Percentiles rank a stretch among this genome's conserved stretches.
Evolutionary conservation across 2,888 invertebrate species (phyloP).

Genomic region (Ophraella communa): DNA sequence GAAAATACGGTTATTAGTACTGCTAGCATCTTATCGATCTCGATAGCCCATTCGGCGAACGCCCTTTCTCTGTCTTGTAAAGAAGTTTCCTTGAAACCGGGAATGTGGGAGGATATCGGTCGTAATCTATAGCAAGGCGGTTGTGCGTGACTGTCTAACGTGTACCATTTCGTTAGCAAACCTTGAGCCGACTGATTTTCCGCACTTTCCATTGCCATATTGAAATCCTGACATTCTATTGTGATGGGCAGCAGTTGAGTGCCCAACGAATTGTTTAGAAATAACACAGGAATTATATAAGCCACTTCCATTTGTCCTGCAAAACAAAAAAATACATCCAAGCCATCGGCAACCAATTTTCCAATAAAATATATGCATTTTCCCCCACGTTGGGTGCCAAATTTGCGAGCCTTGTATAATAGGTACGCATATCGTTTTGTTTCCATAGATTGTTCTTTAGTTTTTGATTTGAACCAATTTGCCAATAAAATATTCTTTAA

Average conservation of each 20-base stretch:
- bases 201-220: slow-evolving; percentile 73
- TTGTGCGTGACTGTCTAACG: slow-evolving; percentile 73
- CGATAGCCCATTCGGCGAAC: slow-evolving; percentile 64
- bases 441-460: too few relatives aligned
- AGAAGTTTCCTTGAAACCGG: slow-evolving; percentile 62
- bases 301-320: slow-evolving; percentile 78
- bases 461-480: too few relatives aligned
- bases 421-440: too few relatives aligned
- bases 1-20: slow-evolving; percentile 75
- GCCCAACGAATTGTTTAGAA: slow-evolving; percentile 79
- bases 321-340: too few relatives aligned
- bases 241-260: slow-evolving; percentile 79
- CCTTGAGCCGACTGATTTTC: slow-evolving; percentile 67
- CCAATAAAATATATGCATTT: too few relatives aligned
- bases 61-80: slow-evolving; percentile 61
- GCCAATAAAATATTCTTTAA: too few relatives aligned
- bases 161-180: slow-evolving; percentile 74
- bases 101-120: slow-evolving; percentile 64
- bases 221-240: slow-evolving; percentile 80
- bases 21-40: slow-evolving; percentile 69
- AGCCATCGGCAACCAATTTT: too few relatives aligned
- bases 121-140: slow-evolving; percentile 80
- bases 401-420: too few relatives aligned
- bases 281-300: slow-evolving; percentile 79
- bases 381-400: too few relatives aligned